Evolutionary conservation across 2,888 invertebrate species (phyloP).

Genomic region (Lithophane ornitopus): DNA sequence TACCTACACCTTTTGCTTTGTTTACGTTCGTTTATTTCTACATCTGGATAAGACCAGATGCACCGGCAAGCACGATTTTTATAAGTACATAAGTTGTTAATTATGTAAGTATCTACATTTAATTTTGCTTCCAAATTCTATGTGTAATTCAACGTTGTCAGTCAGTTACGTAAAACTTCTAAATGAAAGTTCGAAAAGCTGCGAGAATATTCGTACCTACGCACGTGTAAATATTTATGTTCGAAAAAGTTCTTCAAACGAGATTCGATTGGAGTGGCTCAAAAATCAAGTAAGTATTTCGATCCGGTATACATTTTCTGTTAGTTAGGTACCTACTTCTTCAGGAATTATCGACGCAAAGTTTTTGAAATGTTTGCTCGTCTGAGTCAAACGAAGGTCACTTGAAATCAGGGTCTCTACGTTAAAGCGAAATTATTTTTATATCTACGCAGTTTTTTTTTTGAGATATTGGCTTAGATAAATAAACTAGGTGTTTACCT

Average conservation of each 20-base stretch:
- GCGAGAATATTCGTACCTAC: constrained; percentile 5
- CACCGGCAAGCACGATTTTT: too few relatives aligned
- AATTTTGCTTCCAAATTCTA: not conserved
- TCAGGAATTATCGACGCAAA: constrained; percentile 39
- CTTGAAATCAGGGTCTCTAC: not conserved
- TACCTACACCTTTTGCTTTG: too few relatives aligned
- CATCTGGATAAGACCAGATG: too few relatives aligned
- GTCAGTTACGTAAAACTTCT: constrained; percentile 2
- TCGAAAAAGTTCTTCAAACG: constrained; percentile 18
- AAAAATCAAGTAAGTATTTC: constrained; percentile 37
- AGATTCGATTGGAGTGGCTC: constrained; percentile 17
- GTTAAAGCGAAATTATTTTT: not conserved
- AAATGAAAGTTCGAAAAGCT: constrained; percentile 7
- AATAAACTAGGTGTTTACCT: too few relatives aligned
- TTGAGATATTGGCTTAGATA: not conserved
- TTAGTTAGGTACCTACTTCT: constrained; percentile 27
- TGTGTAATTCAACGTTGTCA: not conserved
- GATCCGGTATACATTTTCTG: constrained; percentile 3
- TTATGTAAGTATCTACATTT: too few relatives aligned
- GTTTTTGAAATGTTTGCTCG: constrained; percentile 36
- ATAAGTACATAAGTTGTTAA: too few relatives aligned
- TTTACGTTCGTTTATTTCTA: too few relatives aligned
- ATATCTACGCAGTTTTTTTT: not conserved
- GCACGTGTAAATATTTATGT: constrained; percentile 42
- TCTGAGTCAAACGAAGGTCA: constrained; percentile 10